Evolutionary conservation across 2,113 vertebrate species (phyloP).

Genomic region (Colinus virginianus): DNA sequence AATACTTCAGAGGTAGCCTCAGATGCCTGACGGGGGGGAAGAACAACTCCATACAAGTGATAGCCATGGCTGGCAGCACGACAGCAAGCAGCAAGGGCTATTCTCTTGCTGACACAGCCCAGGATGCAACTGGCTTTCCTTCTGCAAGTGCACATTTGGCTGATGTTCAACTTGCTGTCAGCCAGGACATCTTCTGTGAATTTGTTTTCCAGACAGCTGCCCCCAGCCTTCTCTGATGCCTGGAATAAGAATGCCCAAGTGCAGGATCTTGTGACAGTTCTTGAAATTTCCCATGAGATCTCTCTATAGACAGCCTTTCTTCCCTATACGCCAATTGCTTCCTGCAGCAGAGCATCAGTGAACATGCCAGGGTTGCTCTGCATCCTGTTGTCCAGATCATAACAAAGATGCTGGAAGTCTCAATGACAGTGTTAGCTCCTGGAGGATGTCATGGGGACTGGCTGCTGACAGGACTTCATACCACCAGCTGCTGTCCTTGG

Average conservation of each 20-base stretch:
- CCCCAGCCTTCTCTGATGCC: neutral
- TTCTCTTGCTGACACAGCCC: neutral
- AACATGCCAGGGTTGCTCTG: neutral
- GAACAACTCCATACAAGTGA: neutral
- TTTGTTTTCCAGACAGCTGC: neutral
- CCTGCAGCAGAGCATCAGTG: neutral
- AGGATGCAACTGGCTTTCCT: neutral
- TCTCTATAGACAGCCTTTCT: neutral
- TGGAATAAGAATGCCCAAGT: neutral
- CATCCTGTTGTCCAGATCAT: neutral
- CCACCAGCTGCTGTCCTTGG: neutral
- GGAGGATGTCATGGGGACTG: neutral
- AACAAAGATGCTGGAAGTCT: neutral
- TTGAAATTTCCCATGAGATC: neutral
- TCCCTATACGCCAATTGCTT: neutral
- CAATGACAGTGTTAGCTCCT: neutral
- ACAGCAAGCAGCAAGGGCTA: neutral
- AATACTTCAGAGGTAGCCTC: neutral
- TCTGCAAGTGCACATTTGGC: neutral
- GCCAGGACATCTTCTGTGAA: neutral
- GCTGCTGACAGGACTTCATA: neutral
- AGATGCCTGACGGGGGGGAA: neutral
- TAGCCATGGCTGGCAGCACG: neutral
- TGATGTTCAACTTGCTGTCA: neutral
- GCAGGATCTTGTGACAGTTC: neutral